These are phyloP conservation scores for Drosophila emarginata DNA, from an alignment of 2,888 invertebrate genomes.

Conservation along the genomic window DNA sequence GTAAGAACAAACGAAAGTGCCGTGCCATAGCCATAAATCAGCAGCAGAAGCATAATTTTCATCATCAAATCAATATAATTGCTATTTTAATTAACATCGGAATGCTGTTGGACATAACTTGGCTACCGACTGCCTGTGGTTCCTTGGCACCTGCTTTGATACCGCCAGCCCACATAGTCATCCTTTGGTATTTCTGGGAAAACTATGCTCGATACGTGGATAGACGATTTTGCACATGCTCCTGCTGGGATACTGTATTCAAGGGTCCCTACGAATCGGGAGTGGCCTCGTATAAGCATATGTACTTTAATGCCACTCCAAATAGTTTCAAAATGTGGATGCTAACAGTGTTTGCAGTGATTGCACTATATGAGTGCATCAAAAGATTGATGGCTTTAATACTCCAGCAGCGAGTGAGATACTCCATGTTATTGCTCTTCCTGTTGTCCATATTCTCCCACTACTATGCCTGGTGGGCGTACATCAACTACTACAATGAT, in stretches of 20 bases:
- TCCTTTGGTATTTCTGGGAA: conserved; percentile 87
- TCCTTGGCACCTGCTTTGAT: conserved; percentile 83
- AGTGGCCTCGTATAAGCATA: conserved; percentile 87
- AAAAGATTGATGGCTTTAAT: conserved; percentile 84
- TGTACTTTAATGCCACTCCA: conserved; percentile 87
- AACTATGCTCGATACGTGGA: conserved; percentile 87
- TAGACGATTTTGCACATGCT: conserved; percentile 86
- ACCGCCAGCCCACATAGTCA: conserved; percentile 86
- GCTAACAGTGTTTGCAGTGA: conserved; percentile 84
- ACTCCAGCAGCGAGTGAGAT: conserved; percentile 84
- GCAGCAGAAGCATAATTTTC: conserved; percentile 7
- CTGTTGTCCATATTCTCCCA: conserved; percentile 86
- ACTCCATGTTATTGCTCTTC: conserved; percentile 86
- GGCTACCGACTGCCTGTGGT: conserved; percentile 82
- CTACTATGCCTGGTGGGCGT: conserved; percentile 88
- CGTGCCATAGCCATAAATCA: background rate
- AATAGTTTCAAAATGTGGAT: conserved; percentile 88
- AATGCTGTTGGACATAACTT: conserved; percentile 80
- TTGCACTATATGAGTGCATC: conserved; percentile 86
- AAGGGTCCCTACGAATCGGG: conserved; percentile 89
- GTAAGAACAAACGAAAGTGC: background rate
- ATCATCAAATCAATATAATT: background rate
- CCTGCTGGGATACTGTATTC: conserved; percentile 90
- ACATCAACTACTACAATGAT: conserved; percentile 88
- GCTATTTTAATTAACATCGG: conserved; percentile 17